A percentile compares a stretch with the other conserved stretches of the same genome.
Evolutionary conservation across 2,888 invertebrate species (phyloP).

Genomic region (Sussaba pulchella): DNA sequence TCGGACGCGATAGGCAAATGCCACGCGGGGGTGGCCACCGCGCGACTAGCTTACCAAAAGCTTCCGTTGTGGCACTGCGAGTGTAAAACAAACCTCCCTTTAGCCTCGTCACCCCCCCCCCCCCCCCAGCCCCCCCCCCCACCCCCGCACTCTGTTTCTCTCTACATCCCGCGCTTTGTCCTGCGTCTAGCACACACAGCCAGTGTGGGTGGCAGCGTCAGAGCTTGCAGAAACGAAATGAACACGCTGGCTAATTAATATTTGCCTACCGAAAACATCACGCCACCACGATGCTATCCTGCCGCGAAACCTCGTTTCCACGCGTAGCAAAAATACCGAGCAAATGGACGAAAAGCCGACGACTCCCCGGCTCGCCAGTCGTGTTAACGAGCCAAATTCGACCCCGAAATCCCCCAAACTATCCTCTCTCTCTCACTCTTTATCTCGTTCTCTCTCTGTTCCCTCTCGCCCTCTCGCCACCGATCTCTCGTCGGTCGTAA

Average conservation of each 20-base stretch:
- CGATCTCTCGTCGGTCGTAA: background rate
- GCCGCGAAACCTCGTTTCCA: conserved; percentile 18
- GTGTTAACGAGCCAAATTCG: conserved; percentile 31
- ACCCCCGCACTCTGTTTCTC: conserved; percentile 28
- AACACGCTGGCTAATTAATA: conserved; percentile 83
- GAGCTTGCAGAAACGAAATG: conserved; percentile 78
- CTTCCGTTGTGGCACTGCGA: conserved; percentile 35
- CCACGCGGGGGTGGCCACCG: conserved; percentile 46
- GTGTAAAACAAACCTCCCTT: conserved; percentile 60
- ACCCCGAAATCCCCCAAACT: background rate
- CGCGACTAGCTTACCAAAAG: conserved; percentile 37
- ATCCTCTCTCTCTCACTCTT: no score
- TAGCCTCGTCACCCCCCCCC: no score
- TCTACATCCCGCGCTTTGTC: conserved; percentile 45
- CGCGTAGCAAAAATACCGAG: conserved; percentile 22
- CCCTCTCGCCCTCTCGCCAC: no score
- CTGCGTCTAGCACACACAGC: background rate
- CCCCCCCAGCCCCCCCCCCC: no score
- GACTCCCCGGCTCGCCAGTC: background rate
- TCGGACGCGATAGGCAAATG: conserved; percentile 57
- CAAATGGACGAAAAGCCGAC: conserved; percentile 6
- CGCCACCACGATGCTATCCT: conserved; percentile 63
- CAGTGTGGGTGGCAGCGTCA: conserved; percentile 46
- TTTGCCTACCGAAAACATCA: conserved; percentile 80
- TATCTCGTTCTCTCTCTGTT: no score